These are phyloP conservation scores for Peromyscus leucopus DNA, from an alignment of 2,113 vertebrate genomes.

Conservation along the genomic window DNA sequence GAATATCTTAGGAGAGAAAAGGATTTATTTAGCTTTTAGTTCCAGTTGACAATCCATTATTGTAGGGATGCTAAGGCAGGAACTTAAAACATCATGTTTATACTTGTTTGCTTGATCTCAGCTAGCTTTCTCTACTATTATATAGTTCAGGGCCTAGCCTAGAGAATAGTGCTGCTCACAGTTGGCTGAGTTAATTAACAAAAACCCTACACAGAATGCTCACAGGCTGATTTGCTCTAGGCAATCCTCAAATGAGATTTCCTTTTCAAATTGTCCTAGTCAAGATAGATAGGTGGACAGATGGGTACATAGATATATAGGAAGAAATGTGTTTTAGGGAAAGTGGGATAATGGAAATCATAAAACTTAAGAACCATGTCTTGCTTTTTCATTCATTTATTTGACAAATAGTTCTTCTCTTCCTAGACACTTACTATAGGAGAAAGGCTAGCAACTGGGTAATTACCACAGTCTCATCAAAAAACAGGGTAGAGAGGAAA, in stretches of 20 bases:
- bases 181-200: neutral
- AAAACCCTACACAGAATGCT: neutral
- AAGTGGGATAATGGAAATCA: neutral
- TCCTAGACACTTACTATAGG: neutral
- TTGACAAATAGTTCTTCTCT: neutral
- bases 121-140: neutral
- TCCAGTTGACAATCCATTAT: neutral
- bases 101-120: neutral
- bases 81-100: neutral
- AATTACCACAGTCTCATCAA: neutral
- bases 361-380: neutral
- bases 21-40: neutral
- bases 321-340: neutral
- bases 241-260: neutral
- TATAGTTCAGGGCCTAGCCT: neutral
- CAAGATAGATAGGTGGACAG: neutral
- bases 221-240: neutral
- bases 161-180: neutral
- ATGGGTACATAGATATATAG: neutral
- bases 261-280: neutral
- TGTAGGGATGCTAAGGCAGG: neutral
- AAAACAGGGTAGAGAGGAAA: neutral
- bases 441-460: neutral
- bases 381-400: neutral
- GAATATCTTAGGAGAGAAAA: neutral